A percentile compares a stretch with the other conserved stretches of the same genome.
Evolutionary conservation across 2,797 vertebrate genomes (phyloP).

Genomic region (Aulostomus chinensis): DNA sequence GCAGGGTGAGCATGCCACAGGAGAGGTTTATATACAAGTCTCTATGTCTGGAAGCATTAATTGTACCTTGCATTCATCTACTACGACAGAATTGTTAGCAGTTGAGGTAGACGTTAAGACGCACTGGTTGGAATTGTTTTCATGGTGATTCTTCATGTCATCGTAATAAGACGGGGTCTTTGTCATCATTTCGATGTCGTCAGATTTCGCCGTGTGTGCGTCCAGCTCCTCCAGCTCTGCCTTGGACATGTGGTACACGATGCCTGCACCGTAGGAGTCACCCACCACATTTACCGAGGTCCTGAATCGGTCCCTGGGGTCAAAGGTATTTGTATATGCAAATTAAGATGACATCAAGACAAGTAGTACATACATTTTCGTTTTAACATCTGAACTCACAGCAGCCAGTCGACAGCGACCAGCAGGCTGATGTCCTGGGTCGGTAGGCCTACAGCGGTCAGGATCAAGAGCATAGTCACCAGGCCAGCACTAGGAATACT

Average conservation of each 20-base stretch:
- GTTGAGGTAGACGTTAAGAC: constrained; percentile 82
- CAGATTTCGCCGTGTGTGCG: constrained; percentile 85
- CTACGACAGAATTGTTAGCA: constrained; percentile 95
- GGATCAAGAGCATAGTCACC: constrained; percentile 98
- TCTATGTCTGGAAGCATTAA: constrained; percentile 92
- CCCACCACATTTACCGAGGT: constrained; percentile 98
- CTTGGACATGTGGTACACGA: constrained; percentile 97
- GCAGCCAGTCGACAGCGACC: constrained; percentile 97
- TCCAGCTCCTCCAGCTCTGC: constrained; percentile 92
- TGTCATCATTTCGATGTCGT: constrained; percentile 95
- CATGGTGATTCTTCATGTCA: constrained; percentile 97
- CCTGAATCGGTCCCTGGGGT: constrained; percentile 93
- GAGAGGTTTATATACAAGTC: constrained; percentile 87
- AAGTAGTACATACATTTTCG: too few relatives aligned
- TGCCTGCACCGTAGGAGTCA: constrained; percentile 97
- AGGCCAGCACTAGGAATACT: constrained; percentile 98
- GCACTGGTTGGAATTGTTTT: constrained; percentile 99
- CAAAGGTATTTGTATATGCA: too few relatives aligned
- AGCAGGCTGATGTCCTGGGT: constrained; percentile 98
- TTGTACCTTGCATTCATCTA: constrained; percentile 99
- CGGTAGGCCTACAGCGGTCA: constrained; percentile 96
- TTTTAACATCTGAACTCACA: constrained; percentile 84
- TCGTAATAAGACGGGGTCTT: constrained; percentile 95
- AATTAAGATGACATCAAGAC: too few relatives aligned
- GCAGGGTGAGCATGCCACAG: constrained; percentile 73